A percentile compares a stretch with the other conserved stretches of the same genome.
These are phyloP conservation scores for Coelogynopora nodosa DNA, from an alignment of 2,888 invertebrate genomes.

Conservation along the genomic window DNA sequence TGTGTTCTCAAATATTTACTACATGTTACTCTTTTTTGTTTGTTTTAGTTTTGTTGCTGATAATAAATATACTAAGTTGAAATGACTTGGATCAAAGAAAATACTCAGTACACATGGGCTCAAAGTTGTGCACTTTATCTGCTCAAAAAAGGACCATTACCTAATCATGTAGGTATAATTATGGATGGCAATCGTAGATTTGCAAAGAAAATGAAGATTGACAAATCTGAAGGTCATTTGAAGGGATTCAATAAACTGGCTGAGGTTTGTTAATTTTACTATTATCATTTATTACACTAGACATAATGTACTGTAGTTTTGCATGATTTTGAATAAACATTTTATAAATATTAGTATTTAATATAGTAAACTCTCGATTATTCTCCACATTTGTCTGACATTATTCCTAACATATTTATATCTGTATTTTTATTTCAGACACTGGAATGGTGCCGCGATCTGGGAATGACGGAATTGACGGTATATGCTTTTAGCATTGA, in stretches of 20 bases:
- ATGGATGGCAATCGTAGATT: constrained; percentile 97
- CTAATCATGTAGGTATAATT: constrained; percentile 88
- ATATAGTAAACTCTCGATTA: no score
- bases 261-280: constrained; percentile 55
- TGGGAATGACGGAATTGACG: constrained; percentile 88
- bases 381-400: no score
- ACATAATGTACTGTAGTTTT: neutral
- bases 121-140: constrained; percentile 59
- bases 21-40: no score
- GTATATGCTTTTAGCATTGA: constrained; percentile 98
- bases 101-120: constrained; percentile 29
- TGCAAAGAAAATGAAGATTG: constrained; percentile 75
- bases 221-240: constrained; percentile 75
- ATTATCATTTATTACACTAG: neutral
- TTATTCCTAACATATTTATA: constrained; percentile 19
- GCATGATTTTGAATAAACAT: neutral
- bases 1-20: no score
- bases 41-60: no score
- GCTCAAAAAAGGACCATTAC: constrained; percentile 76
- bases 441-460: constrained; percentile 80
- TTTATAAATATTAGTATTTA: neutral
- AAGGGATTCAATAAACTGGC: constrained; percentile 64
- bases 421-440: constrained; percentile 63
- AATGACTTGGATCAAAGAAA: constrained; percentile 39
- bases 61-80: no score